Evolutionary conservation across 2,797 vertebrate species (phyloP).

Genomic region (Acropternis orthonyx): DNA sequence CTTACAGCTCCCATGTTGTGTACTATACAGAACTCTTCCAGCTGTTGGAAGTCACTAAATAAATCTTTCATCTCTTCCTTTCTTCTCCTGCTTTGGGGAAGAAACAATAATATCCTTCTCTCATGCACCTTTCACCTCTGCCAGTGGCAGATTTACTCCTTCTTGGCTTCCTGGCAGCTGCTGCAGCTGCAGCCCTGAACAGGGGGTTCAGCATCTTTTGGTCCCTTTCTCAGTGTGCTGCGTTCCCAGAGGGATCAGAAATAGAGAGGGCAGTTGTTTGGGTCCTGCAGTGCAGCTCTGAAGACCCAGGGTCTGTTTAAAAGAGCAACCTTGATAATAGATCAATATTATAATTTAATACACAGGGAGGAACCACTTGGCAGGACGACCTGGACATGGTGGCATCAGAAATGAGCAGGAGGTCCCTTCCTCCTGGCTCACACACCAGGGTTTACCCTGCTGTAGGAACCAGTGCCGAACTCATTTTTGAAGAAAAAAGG

Average conservation of each 20-base stretch:
- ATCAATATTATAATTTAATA: background rate
- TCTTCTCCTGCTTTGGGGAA: background rate
- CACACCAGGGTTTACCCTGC: background rate
- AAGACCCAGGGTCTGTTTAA: background rate
- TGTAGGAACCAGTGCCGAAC: background rate
- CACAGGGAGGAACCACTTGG: background rate
- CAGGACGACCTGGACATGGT: background rate
- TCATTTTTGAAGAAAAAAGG: background rate
- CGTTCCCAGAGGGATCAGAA: background rate
- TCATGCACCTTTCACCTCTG: background rate
- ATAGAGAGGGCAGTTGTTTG: background rate
- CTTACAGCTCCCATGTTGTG: background rate
- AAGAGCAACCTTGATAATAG: background rate
- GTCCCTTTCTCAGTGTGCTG: background rate
- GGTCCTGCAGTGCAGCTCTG: background rate
- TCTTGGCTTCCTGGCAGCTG: slow-evolving; percentile 46
- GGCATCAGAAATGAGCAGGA: background rate
- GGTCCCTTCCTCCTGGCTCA: background rate
- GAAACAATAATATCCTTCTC: background rate
- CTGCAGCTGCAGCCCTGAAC: slow-evolving; percentile 22
- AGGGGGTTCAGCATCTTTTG: accelerated
- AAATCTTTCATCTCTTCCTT: background rate
- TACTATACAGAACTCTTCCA: background rate
- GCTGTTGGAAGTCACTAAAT: background rate
- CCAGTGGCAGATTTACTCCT: slow-evolving; percentile 49